These are phyloP conservation scores for Ailuropoda melanoleuca DNA, from an alignment of 2,113 vertebrate genomes.

Conservation along the genomic window DNA sequence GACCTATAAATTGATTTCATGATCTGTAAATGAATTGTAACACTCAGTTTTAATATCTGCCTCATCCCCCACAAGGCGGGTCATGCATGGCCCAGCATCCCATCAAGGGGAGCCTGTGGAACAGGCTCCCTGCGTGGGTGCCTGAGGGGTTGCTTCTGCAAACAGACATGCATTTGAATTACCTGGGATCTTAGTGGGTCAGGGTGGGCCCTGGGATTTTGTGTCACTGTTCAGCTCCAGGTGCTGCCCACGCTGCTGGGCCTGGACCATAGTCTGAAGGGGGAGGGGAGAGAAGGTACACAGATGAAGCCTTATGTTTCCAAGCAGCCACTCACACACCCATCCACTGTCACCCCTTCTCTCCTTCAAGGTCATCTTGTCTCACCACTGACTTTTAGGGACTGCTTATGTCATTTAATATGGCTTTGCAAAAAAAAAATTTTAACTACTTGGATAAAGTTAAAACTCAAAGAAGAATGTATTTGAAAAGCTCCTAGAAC, in stretches of 20 bases:
- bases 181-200: neutral
- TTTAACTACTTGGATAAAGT: neutral
- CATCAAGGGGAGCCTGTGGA: neutral
- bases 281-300: neutral
- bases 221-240: neutral
- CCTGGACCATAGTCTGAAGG: neutral
- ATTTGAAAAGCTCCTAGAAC: neutral
- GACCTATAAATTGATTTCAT: conserved; percentile 12
- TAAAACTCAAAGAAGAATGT: neutral
- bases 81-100: neutral
- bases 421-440: neutral
- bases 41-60: neutral
- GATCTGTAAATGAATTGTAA: conserved; percentile 40
- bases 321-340: neutral
- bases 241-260: too few relatives aligned
- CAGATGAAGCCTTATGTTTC: neutral
- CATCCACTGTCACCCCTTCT: neutral
- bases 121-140: accelerated
- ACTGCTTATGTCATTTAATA: neutral
- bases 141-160: accelerated
- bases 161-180: accelerated
- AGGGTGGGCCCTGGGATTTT: neutral
- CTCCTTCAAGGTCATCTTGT: neutral
- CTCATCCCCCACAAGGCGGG: neutral
- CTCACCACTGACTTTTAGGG: neutral